phyloP scores from a whole-genome alignment of 1,140 invertebrate species.

The Cydia strobilella region DNA sequence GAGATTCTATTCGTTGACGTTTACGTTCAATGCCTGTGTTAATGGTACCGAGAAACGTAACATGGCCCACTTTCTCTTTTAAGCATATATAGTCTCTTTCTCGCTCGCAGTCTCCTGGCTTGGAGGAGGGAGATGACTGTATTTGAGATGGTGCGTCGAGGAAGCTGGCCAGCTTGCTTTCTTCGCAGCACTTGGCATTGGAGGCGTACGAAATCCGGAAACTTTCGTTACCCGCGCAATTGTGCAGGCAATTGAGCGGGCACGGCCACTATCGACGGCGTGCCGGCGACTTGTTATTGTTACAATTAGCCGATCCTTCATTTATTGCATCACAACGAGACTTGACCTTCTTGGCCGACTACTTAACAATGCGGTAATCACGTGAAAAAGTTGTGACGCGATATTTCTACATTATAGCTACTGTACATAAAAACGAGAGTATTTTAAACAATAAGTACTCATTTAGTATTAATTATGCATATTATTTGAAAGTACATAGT shows the following conservation, averaged over 20 bases:
- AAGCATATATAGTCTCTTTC: conserved; percentile 72
- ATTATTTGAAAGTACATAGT: too few relatives aligned
- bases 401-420: background rate
- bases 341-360: conserved; percentile 28
- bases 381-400: conserved; percentile 23
- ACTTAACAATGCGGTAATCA: conserved; percentile 19
- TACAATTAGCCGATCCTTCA: conserved; percentile 58
- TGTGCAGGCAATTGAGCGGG: conserved; percentile 51
- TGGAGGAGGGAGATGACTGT: conserved; percentile 64
- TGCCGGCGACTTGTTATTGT: conserved; percentile 43
- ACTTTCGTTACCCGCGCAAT: conserved; percentile 71
- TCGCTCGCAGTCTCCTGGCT: conserved; percentile 44
- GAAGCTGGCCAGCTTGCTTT: conserved; percentile 72
- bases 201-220: conserved; percentile 72
- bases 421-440: background rate
- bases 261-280: conserved; percentile 38
- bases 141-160: conserved; percentile 54
- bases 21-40: conserved; percentile 76
- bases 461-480: too few relatives aligned
- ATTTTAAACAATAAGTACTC: background rate
- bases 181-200: conserved; percentile 77
- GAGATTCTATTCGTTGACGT: conserved; percentile 64
- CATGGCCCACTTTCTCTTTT: conserved; percentile 80
- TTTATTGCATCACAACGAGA: conserved; percentile 54
- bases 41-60: conserved; percentile 77